Conservation (phyloP, 2,797 vertebrate species). For the Carduelis carduelis region DNA sequence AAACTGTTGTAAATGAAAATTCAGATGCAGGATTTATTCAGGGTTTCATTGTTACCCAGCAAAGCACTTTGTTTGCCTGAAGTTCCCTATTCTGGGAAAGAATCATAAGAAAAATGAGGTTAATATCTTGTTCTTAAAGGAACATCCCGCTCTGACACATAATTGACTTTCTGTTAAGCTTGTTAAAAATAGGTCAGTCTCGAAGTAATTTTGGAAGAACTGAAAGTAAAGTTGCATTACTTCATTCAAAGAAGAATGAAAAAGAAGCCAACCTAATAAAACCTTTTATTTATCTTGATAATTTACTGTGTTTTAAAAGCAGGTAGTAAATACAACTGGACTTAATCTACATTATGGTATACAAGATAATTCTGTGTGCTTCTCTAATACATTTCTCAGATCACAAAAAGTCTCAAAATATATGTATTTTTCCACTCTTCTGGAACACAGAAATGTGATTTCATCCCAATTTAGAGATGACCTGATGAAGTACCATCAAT, state of each 20-base stretch:
- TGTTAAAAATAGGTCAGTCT: neutral
- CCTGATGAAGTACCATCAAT: neutral
- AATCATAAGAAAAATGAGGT: neutral
- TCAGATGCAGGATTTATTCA: neutral
- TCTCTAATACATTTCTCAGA: neutral
- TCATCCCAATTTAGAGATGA: neutral
- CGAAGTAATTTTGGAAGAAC: neutral
- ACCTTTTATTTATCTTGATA: neutral
- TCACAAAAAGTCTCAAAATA: neutral
- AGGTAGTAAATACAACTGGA: neutral
- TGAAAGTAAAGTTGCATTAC: neutral
- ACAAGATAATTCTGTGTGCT: neutral
- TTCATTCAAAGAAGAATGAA: neutral
- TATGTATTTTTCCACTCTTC: neutral
- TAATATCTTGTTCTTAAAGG: neutral
- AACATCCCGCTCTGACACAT: neutral
- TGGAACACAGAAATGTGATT: neutral
- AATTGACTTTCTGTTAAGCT: neutral
- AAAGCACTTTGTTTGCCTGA: neutral
- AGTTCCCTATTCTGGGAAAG: neutral
- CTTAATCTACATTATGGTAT: neutral
- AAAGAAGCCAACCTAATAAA: accelerated
- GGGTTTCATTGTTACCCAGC: neutral
- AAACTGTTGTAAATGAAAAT: neutral
- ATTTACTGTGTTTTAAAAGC: neutral